Conservation (phyloP, 1,140 invertebrate species). For the Stegodyphus dumicola region DNA sequence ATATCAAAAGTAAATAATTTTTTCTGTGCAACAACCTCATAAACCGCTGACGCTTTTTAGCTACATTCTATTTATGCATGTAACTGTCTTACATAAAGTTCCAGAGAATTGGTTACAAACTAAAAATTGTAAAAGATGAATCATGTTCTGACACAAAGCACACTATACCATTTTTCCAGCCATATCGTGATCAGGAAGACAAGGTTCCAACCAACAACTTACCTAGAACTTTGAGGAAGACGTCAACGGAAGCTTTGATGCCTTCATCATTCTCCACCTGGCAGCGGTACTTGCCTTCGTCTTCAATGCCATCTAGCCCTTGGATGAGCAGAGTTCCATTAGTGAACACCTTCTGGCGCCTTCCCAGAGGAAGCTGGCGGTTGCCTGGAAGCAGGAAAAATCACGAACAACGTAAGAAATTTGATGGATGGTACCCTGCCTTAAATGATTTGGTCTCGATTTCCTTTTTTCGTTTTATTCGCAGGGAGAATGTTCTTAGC, state of each 20-base stretch:
- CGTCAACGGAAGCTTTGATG: conserved; percentile 76
- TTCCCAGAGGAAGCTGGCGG: conserved; percentile 88
- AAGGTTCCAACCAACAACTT: neutral
- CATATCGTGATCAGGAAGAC: too few species aligned
- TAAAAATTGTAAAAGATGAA: too few species aligned
- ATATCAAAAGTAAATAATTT: too few species aligned
- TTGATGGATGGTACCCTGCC: conserved; percentile 33
- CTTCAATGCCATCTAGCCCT: conserved; percentile 88
- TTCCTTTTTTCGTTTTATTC: neutral
- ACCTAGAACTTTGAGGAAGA: conserved; percentile 53
- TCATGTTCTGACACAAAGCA: too few species aligned
- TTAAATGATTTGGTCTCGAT: conserved; percentile 43
- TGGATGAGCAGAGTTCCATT: conserved; percentile 94
- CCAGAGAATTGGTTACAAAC: too few species aligned
- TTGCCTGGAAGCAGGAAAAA: conserved; percentile 68
- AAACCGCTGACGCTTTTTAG: too few species aligned
- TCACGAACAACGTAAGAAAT: neutral
- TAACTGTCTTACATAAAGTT: too few species aligned
- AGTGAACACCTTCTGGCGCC: conserved; percentile 92
- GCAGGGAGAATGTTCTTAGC: too few species aligned
- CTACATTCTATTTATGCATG: too few species aligned
- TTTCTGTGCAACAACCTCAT: too few species aligned
- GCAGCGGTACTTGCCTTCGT: conserved; percentile 94
- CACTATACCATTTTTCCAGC: too few species aligned
- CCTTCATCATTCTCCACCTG: conserved; percentile 91